Evolutionary conservation across 2,113 vertebrate species (phyloP), one percentile per base, ranked within the genome.

Genomic region (Stegastes partitus): DNA sequence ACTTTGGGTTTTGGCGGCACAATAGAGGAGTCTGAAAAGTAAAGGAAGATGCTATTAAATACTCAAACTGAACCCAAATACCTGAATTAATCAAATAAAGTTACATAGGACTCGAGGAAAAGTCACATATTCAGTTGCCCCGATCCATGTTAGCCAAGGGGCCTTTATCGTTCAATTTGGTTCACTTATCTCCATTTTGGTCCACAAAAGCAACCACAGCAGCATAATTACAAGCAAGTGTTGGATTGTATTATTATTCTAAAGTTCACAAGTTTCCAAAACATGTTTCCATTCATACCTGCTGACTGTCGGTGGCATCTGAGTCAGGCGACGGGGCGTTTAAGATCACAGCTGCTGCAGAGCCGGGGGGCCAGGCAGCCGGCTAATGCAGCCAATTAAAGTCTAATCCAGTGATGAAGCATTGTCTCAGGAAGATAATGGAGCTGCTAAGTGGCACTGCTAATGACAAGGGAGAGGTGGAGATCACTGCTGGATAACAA

Each of bases 401-500:
- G 65, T 37, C 90, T 97, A 96, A 97, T 96, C 95, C 95, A 93
- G 93, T 94, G 94, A 95, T 93, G 84, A 95, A 94, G 93, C 90
- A 96, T 96, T 96, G 96, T 97, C 95, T 94, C 82, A 91, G 73
- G 65, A n/a, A 93, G 95, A 93, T 93, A 89, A 79, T 64, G 14
- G 59, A 69, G 59, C 71, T 77, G 82, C 93, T 94, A 93, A 93
- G 87, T 68, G 25, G 86, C 14, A 75, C 94, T 90, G 91, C 93
- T 95, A 95, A 95, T 95, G 93, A 95, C 64, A 93, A 50, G 47
- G 84, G 82, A 82, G 87, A 85, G 92, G 86, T 63, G 67, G 53
- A 81, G 75, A 81, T 73, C 23, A 23, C 45, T 19, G 74, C 55
- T 19, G 73, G 73, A 62, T 85, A 50, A 71, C 2, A 45, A 15